Evolutionary conservation across 2,113 vertebrate species (phyloP), one percentile per base, ranked within the genome.

Genomic region (Chroicocephalus ridibundus): DNA sequence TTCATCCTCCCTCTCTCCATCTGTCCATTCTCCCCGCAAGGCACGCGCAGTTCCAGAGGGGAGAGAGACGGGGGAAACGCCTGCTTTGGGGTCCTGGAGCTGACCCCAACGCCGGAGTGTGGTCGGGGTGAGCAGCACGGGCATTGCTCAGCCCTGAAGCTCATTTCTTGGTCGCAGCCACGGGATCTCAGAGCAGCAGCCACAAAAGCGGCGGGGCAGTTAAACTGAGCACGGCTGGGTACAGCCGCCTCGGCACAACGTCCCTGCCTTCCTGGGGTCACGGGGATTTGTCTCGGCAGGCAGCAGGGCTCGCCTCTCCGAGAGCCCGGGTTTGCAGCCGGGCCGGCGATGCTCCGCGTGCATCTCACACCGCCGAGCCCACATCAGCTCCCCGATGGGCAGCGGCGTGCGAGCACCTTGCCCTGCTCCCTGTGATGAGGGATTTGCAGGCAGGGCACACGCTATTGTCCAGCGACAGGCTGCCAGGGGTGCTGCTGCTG

Each of bases 1-100:
- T 57, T 95, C 92, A 75, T 94, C 97, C 97, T 97, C 98, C 97
- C 91, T 95, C 96, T 97, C 96, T 87, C 98, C 98, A 98, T 98
- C 98, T 98, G 97, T 84, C 82, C 68, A 31, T 11, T 11, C 42
- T 66, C 64, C 46, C 76, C 57, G 83, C 8, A 42, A 96, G 95
- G 91, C 93, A 96, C 31, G 3, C 12, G 7, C 40, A 14, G 49
- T 69, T 86, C 38, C 4, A 9, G 82, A 40, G 68, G 72, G 60
- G 72, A 91, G 24, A n/a, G 16, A 34, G 47, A 18, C 4, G 24
- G 68, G 71, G 31, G 16, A 90, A 71, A 36, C 72, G 38, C 80
- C 83, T 82, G 76, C 46, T 81, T 70, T 38, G 54, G 51, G 27
- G 47, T 25, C 15, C 36, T 5, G 2, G 58, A 54, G 36, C 24